Base-by-base conservation (phyloP, 2,113 vertebrate genomes). In the human (Homo sapiens) region DNA sequence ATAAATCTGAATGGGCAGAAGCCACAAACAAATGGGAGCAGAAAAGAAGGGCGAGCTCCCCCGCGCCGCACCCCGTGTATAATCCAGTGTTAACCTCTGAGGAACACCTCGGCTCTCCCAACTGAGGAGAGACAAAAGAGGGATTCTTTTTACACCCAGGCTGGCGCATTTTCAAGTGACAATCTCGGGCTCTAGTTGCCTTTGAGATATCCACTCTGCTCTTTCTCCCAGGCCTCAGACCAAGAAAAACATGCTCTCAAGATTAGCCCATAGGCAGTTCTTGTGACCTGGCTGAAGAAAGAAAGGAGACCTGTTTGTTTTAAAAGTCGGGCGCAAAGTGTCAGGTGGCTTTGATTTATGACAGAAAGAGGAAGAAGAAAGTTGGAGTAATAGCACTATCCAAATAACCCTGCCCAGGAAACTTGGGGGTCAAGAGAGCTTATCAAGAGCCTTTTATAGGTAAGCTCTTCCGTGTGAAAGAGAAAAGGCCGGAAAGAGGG, bases 321-420 rank as follows among this genome's bases (percentile, higher is more conserved):
- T 64, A 94, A 96, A 93, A 76, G 52, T 80, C 72, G 45, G 94
- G 89, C 96, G 85, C 83, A 45, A 92, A 95, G 88, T 93, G 98
- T 96, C 93, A 96, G 94, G 96, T 96, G 88, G 92, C 96, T 97
- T 83, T 97, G 98, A 97, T 97, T 96, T 94, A 96, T 70, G 96
- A 83, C 90, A 96, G 96, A 95, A 96, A 95, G 76, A 85, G 96
- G 92, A 89, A 97, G 97, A 95, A 96, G 97, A 68, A 97, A 96
- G 96, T 66, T 88, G 90, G 97, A 95, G 84, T n/a, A 68, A 80
- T 9, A 73, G 92, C 43, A 35, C 93, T 96, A 55, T 90, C 87
- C 97, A 96, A 97, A 97, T 70, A 97, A 73, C 52, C 64, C 76
- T 75, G 92, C 88, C 94, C 94, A 83, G 92, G 93, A 95, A 97